phyloP scores from a whole-genome alignment of 2,113 vertebrate species.

The Nerophis lumbriciformis region DNA sequence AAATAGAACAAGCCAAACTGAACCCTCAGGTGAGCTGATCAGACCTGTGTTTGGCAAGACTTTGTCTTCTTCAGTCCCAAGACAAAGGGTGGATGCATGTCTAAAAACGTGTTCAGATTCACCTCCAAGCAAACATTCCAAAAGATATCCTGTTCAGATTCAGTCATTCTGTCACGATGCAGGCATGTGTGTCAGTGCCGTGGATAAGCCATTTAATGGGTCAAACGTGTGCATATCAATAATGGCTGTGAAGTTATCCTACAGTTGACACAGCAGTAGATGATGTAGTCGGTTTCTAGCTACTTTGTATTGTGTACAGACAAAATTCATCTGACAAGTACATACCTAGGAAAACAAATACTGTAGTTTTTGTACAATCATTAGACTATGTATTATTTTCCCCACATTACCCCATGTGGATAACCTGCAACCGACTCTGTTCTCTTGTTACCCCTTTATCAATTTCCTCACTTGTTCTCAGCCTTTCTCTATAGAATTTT shows the following conservation, averaged over 20 bases:
- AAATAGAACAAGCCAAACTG: slow-evolving; percentile 24
- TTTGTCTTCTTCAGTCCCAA: slow-evolving; percentile 16
- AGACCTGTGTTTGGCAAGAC: slow-evolving; percentile 38
- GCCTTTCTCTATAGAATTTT: background rate
- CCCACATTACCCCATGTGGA: background rate
- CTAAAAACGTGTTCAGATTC: slow-evolving; percentile 22
- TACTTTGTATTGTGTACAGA: too few species aligned
- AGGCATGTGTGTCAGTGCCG: too few species aligned
- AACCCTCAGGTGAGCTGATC: slow-evolving; percentile 35
- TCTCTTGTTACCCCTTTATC: background rate
- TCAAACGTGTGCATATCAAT: slow-evolving; percentile 46
- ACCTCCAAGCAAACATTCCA: slow-evolving; percentile 32
- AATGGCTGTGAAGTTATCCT: slow-evolving; percentile 44
- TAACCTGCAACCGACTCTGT: background rate
- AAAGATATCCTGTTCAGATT: slow-evolving; percentile 20
- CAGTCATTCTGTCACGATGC: too few species aligned
- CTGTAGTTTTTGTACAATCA: slow-evolving; percentile 33
- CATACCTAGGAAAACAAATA: slow-evolving; percentile 54
- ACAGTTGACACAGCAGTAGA: slow-evolving; percentile 40
- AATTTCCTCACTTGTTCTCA: background rate
- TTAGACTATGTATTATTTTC: slow-evolving; percentile 44
- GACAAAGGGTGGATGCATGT: slow-evolving; percentile 28
- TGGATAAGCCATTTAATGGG: slow-evolving; percentile 3
- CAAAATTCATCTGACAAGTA: slow-evolving; percentile 7
- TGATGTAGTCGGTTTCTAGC: slow-evolving; percentile 34